A percentile compares a stretch with the other conserved stretches of the same genome.
Evolutionary conservation across 92 coral and sea anemone species (phyloP).

Genomic region (Epizoanthus illoricatus): DNA sequence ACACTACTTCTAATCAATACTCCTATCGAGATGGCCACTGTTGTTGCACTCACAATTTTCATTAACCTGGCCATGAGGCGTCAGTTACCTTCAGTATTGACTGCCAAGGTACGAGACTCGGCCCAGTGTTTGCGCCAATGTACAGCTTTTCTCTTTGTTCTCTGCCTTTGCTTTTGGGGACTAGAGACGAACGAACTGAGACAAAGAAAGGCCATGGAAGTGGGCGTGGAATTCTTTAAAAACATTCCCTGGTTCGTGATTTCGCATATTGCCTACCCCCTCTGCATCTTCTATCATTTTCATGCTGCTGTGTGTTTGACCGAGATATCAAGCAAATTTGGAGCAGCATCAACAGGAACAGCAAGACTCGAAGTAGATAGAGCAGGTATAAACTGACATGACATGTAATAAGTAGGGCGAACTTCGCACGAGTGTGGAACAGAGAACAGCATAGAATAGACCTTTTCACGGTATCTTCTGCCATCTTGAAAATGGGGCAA

Average conservation of each 20-base stretch:
- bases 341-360: too few relatives aligned
- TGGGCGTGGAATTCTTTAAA: neutral
- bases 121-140: constrained; percentile 29
- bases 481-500: too few relatives aligned
- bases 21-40: constrained; percentile 11
- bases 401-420: too few relatives aligned
- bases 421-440: too few relatives aligned
- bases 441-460: too few relatives aligned
- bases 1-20: constrained; percentile 7
- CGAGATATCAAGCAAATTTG: neutral
- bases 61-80: constrained; percentile 36
- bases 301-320: constrained; percentile 48
- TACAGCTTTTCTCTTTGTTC: constrained; percentile 38
- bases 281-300: constrained; percentile 43
- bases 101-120: neutral
- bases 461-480: too few relatives aligned
- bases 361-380: too few relatives aligned
- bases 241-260: constrained; percentile 25
- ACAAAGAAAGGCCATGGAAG: neutral
- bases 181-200: constrained; percentile 44
- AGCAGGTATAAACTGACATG: too few relatives aligned
- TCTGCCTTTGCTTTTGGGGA: constrained; percentile 40
- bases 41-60: constrained; percentile 27
- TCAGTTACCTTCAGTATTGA: neutral
- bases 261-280: constrained; percentile 42